A percentile compares a stretch with the other conserved stretches of the same genome.
phyloP scores from a whole-genome alignment of 2,888 invertebrate genomes.

The Drosophila affinis region DNA sequence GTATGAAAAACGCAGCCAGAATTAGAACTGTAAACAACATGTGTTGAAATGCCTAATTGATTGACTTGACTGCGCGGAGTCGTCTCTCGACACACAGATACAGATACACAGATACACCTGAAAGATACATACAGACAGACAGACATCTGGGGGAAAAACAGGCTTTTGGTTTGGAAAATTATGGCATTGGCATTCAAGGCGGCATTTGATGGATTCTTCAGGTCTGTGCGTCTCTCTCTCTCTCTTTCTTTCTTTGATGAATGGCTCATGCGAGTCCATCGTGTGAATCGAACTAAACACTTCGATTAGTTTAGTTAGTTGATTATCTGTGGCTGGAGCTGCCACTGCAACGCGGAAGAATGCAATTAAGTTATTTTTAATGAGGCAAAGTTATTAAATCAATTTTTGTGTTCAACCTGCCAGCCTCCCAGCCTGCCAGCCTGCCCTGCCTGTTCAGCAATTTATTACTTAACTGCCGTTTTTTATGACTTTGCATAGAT shows the following conservation, averaged over 20 bases:
- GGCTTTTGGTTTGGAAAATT: constrained; percentile 50
- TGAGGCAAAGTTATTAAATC: constrained; percentile 58
- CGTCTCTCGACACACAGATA: neutral
- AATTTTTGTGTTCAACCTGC: constrained; percentile 28
- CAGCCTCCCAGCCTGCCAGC: no score
- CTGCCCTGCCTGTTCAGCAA: constrained; percentile 39
- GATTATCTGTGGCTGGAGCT: constrained; percentile 42
- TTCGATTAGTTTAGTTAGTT: constrained; percentile 32
- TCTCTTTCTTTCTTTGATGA: constrained; percentile 35
- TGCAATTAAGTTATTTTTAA: constrained; percentile 68
- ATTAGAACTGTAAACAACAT: constrained; percentile 79
- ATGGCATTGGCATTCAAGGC: constrained; percentile 72
- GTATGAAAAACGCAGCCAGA: constrained; percentile 64
- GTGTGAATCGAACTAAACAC: constrained; percentile 8
- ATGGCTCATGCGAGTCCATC: constrained; percentile 33
- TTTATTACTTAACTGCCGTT: constrained; percentile 68
- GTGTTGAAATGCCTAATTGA: constrained; percentile 78
- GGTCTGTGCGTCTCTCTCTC: constrained; percentile 10
- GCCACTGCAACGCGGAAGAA: constrained; percentile 63
- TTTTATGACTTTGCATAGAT: constrained; percentile 66
- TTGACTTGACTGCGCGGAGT: constrained; percentile 64
- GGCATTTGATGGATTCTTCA: constrained; percentile 57
- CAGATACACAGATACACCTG: constrained; percentile 26
- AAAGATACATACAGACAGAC: constrained; percentile 8
- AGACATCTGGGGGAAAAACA: constrained; percentile 24